Conservation (phyloP, 2,113 vertebrate species). For the Zosterops hypoxanthus region DNA sequence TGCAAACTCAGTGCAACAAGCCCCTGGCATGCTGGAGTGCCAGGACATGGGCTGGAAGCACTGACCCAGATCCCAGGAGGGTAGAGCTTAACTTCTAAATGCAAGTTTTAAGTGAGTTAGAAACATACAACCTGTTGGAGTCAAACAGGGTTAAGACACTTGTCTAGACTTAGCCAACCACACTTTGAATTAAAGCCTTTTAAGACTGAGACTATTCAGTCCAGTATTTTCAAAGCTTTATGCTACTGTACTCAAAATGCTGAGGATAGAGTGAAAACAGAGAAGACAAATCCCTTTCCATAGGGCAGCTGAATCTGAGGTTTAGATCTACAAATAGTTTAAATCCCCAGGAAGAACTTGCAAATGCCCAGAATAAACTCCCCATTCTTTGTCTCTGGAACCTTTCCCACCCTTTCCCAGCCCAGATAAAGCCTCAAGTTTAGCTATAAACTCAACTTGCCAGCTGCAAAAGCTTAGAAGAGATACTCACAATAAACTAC, state of each 20-base stretch:
- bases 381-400: not conserved
- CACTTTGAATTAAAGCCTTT: not conserved
- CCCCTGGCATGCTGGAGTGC: not conserved
- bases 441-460: not conserved
- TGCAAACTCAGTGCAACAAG: not conserved
- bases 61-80: not conserved
- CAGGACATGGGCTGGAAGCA: not conserved
- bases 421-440: not conserved
- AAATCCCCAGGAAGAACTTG: constrained; percentile 18
- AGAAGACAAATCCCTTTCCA: not conserved
- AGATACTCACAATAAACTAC: not conserved
- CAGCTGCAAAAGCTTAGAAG: constrained; percentile 45
- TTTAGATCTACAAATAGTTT: constrained; percentile 33
- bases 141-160: not conserved
- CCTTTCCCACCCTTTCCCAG: not conserved
- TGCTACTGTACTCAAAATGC: not conserved
- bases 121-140: not conserved
- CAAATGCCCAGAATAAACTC: not conserved
- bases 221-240: constrained; percentile 16
- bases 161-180: not conserved
- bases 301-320: not conserved
- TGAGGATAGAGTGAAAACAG: not conserved
- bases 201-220: not conserved
- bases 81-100: not conserved
- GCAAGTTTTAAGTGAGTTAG: not conserved